Evolutionary conservation across 2,113 vertebrate genomes (phyloP).

Genomic region (Taurulus bubalis): DNA sequence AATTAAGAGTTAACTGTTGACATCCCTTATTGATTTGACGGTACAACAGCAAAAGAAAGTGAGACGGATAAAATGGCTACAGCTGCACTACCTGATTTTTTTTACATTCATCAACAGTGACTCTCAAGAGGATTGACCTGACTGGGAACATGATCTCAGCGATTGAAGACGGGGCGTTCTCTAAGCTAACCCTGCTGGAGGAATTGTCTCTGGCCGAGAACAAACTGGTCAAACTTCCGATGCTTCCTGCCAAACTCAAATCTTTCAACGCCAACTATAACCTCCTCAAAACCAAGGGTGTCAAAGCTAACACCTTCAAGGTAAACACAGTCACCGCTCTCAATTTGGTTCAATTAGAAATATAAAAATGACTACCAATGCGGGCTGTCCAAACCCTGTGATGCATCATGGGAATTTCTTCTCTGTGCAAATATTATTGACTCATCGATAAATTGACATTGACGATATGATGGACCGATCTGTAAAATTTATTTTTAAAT

Average conservation of each 20-base stretch:
- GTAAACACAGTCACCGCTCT: conserved; percentile 72
- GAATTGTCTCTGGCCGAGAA: conserved; percentile 95
- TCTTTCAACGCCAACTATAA: conserved; percentile 93
- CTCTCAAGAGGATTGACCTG: conserved; percentile 95
- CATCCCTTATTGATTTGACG: not conserved
- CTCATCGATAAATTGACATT: not conserved
- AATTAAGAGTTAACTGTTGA: not conserved
- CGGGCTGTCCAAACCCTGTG: not conserved
- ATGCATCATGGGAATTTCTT: not conserved
- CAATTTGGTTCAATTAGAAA: not conserved
- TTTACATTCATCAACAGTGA: conserved; percentile 82
- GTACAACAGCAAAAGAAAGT: not conserved
- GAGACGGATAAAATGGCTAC: not conserved
- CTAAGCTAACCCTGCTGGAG: conserved; percentile 90
- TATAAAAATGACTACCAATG: not conserved
- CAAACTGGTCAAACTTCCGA: conserved; percentile 90
- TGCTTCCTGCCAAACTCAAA: conserved; percentile 90
- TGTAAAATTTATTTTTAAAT: not conserved
- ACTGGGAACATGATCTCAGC: conserved; percentile 94
- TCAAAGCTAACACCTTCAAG: conserved; percentile 96
- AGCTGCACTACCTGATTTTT: not conserved
- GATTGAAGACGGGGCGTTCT: conserved; percentile 95
- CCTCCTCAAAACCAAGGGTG: conserved; percentile 91
- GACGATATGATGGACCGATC: not conserved
- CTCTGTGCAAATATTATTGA: not conserved